These are phyloP conservation scores for Dolichallabes microphthalmus DNA, from an alignment of 2,113 vertebrate species.

Conservation along the genomic window DNA sequence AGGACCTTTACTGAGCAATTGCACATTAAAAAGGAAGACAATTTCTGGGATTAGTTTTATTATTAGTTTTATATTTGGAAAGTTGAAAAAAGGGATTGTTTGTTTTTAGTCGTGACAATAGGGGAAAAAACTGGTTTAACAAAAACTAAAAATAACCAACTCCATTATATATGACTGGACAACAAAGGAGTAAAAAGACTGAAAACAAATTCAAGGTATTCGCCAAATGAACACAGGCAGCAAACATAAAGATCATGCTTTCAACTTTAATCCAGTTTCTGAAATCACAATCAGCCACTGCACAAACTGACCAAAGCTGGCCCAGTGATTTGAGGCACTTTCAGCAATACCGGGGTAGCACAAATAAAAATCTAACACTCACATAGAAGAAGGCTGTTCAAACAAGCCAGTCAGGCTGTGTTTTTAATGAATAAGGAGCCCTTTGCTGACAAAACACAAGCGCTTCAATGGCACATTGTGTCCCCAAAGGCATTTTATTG, in stretches of 20 bases:
- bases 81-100: neutral
- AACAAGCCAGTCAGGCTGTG: conserved; percentile 55
- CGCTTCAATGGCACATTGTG: conserved; percentile 55
- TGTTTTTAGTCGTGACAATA: neutral
- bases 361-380: conserved; percentile 65
- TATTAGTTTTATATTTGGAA: neutral
- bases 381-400: conserved; percentile 54
- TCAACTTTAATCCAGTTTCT: neutral
- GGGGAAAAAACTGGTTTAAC: neutral
- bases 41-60: neutral
- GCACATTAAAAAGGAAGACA: neutral
- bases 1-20: neutral
- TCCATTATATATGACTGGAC: neutral
- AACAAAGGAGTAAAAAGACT: neutral
- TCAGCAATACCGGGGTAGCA: conserved; percentile 59
- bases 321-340: conserved; percentile 56
- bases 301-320: neutral
- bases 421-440: conserved; percentile 60
- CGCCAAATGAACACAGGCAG: neutral
- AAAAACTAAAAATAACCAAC: neutral
- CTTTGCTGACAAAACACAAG: conserved; percentile 56
- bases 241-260: neutral
- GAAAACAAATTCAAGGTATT: neutral
- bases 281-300: neutral
- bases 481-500: conserved; percentile 43